Evolutionary conservation across 2,888 invertebrate genomes (phyloP), one percentile per base, ranked within the genome.

Genomic region (Pseudoips prasinana): DNA sequence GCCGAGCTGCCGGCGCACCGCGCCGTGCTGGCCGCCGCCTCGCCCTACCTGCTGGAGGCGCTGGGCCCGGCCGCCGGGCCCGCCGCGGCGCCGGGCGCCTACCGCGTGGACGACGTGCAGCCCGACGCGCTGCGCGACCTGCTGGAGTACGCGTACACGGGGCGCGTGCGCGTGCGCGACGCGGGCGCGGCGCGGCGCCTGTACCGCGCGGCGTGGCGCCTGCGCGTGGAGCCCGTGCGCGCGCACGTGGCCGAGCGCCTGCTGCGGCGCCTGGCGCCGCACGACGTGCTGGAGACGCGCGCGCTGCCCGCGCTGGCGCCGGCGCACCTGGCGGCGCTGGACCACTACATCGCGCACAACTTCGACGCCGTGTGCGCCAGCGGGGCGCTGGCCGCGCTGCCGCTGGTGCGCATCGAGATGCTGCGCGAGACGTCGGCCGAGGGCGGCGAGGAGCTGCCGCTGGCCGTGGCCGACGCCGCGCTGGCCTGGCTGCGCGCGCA

Each of bases 91-190:
- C n/a, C n/a, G n/a, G n/a, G n/a, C n/a, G n/a, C n/a, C n/a, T 31
- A 54, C 49, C 66, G 74, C 40, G 64, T 75, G 17, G n/a, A n/a
- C n/a, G 71, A 58, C 38, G 72, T 77, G 19, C 68, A 69, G 24
- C 64, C 75, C 83, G 90, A 89, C 25, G 93, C 95, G 27, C 89
- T 96, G 64, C 92, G 93, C 55, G 91, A 92, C 46, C 90, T 96
- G 25, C 91, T 96, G 26, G 94, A 95, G 69, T 96, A 94, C 84
- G 94, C 94, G 27, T 97, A 96, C 83, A 95, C 96, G 8, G 92
- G 94, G 14, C 91, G 91, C 78, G 70, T 92, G 52, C 77, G 81
- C 41, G 90, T 90, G 44, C 83, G 84, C 33, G 69, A 61, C 33
- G 77, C 87, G 44, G 64, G 64, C 25, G 82, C 84, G 48, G 92